Evolutionary conservation across 2,113 vertebrate species (phyloP), one percentile per base, ranked within the genome.

Genomic region (Anoplopoma fimbria): DNA sequence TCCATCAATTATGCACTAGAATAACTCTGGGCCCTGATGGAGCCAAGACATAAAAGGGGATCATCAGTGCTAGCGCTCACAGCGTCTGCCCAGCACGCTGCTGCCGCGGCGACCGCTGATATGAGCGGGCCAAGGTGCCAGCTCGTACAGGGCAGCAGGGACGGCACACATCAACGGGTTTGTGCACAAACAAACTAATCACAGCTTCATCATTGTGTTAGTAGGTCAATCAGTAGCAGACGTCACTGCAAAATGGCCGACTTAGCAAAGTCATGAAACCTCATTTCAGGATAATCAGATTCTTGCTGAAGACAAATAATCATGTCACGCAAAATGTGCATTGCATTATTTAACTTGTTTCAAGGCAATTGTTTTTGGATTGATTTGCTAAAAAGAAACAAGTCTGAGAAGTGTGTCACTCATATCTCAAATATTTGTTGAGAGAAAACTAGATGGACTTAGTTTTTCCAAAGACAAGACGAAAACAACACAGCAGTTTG

Each of bases 1-100:
- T 92, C 89, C 93, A 96, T 96, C 95, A 96, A 96, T 96, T 96
- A 96, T 96, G 94, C 95, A 95, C 95, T 94, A 95, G 94, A 96
- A 95, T 96, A 95, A 95, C 95, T 95, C 90, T 27, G 90, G 92
- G 82, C 85, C 90, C 58, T 85, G 86, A 87, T 85, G 88, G 91
- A 92, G 89, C 88, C 83, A 77, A 84, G 92, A 93, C 91, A 93
- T 91, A 89, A 93, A 94, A 90, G 91, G 84, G 88, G 89, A 93
- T 92, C 92, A 92, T 90, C 79, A 40, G 93, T 29, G 68, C 65
- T 15, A 79, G 87, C 79, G 75, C 84, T 74, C 31, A 40, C 82
- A 85, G 81, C 91, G 70, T 80, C 87, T 87, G 92, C 84, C 80
- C 81, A 55, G 42, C 84, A 65, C 31, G 74, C 64, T 14, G 81